Percentiles rank a stretch among this genome's conserved stretches.
These are phyloP conservation scores for Hirtodrosophila cameraria DNA, from an alignment of 2,888 invertebrate species.

Conservation along the genomic window DNA sequence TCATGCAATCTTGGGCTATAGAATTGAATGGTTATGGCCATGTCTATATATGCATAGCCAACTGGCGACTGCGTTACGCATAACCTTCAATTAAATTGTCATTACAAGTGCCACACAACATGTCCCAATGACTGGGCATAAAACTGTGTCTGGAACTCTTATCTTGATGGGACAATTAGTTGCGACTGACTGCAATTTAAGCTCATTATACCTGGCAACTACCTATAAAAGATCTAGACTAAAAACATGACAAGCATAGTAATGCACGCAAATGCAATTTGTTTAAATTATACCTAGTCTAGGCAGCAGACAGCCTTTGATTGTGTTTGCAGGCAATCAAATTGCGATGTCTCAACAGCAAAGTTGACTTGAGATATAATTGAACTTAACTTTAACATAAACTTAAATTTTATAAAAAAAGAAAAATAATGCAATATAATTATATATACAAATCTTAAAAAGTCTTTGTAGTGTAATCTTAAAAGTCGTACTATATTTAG, in stretches of 20 bases:
- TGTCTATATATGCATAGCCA: slow-evolving; percentile 8
- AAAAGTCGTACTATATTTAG: too few species aligned
- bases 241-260: neutral
- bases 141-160: slow-evolving; percentile 2
- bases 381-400: too few species aligned
- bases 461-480: too few species aligned
- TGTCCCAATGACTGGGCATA: neutral
- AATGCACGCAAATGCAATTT: slow-evolving; percentile 25
- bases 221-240: slow-evolving; percentile 5
- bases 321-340: slow-evolving; percentile 12
- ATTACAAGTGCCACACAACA: slow-evolving; percentile 21
- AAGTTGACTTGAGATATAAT: slow-evolving; percentile 1
- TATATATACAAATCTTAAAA: too few species aligned
- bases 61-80: slow-evolving; percentile 15
- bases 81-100: slow-evolving; percentile 45
- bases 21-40: slow-evolving; percentile 39
- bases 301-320: slow-evolving; percentile 5
- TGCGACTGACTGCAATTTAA: slow-evolving; percentile 32
- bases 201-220: slow-evolving; percentile 32
- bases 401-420: neutral
- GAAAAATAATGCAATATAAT: too few species aligned
- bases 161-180: slow-evolving; percentile 14
- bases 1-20: slow-evolving; percentile 21
- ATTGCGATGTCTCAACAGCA: slow-evolving; percentile 11
- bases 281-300: slow-evolving; percentile 6